Base-by-base conservation (phyloP, 2,797 vertebrate species). In the Acrocephalus scirpaceus region DNA sequence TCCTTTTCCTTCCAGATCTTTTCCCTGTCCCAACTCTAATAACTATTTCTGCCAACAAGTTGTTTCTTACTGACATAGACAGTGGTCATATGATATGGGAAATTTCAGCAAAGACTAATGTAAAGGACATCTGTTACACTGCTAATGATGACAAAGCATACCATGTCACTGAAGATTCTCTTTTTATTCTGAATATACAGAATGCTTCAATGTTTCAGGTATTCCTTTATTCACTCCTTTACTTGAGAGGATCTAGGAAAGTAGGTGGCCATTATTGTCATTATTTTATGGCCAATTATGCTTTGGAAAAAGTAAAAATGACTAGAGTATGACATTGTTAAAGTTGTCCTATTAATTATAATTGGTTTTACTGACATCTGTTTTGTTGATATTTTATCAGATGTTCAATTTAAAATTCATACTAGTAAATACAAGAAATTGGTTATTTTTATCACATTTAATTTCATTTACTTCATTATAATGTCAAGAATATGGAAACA, bases 41-140 rank as follows among this genome's bases (percentile, higher is more conserved):
- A 86, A 96, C 66, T 87, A 16, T 97, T 80, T 82, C 81, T 93
- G 86, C 73, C 69, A 97, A 88, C 66, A 92, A 95, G 67, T 93
- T 98, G 29, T 20, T 84, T 79, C 65, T 98, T 86, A 94, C 92
- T 47, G 98, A 98, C 66, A 61, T 96, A 84, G 98, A 98, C 91
- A 90, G n/a, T 94, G 95, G 93, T 86, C 78, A 79, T 57, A 91
- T 56, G 10, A 38, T 93, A 22, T 97, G 97, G 97, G 96, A 90
- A 10, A 62, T 97, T 93, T 80, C 84, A 19, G 27, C 65, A 22
- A 89, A 96, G 38, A 38, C 83, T 34, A 57, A 94, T 25, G 29
- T 98, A 62, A 91, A 82, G 34, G 94, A 91, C 23, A 10, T 98
- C 72, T 96, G 94, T 66, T 98, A 98, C 34, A 98, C 69, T 42